phyloP scores from a whole-genome alignment of 1,140 invertebrate species.

The Paraescarpia echinospica region DNA sequence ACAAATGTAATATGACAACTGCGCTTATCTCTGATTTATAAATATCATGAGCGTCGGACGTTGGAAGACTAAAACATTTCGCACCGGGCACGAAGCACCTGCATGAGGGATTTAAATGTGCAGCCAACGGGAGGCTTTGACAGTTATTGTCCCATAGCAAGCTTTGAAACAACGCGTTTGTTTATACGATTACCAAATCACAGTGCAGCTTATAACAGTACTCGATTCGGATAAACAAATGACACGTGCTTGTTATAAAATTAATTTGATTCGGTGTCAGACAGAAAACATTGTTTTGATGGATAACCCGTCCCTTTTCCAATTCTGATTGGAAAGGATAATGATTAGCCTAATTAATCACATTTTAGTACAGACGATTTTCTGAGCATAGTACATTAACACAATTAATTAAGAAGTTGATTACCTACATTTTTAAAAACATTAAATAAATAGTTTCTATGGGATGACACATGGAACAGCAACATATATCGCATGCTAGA shows the following conservation, averaged over 20 bases:
- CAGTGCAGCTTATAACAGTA: not conserved
- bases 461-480: too few relatives aligned
- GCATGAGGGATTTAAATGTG: not conserved
- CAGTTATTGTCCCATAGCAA: not conserved
- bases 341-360: too few relatives aligned
- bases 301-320: too few relatives aligned
- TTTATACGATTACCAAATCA: not conserved
- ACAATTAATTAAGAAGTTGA: too few relatives aligned
- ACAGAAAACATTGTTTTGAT: not conserved
- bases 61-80: not conserved
- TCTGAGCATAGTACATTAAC: too few relatives aligned
- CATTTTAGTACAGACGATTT: too few relatives aligned
- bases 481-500: too few relatives aligned
- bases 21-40: not conserved
- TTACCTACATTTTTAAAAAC: too few relatives aligned
- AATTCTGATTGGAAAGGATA: too few relatives aligned
- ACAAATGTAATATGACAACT: not conserved
- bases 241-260: not conserved
- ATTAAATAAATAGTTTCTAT: too few relatives aligned
- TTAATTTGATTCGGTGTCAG: not conserved
- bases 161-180: not conserved
- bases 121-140: not conserved
- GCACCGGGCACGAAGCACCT: not conserved
- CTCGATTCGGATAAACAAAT: not conserved
- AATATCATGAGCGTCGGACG: not conserved